These are phyloP conservation scores for Microvelia longipes DNA, from an alignment of 1,140 invertebrate genomes.

Conservation along the genomic window DNA sequence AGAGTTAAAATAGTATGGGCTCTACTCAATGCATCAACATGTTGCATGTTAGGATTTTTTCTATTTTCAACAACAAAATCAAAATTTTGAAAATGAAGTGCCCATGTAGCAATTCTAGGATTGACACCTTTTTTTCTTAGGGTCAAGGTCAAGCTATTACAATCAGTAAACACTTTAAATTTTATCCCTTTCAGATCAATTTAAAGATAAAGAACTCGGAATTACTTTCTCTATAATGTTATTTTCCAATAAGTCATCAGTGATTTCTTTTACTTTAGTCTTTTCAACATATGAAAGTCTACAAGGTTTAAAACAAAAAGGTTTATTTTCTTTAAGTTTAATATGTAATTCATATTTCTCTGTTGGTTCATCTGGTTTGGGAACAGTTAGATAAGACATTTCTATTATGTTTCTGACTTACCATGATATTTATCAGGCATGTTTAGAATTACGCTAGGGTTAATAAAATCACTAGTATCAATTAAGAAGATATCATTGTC, in stretches of 20 bases:
- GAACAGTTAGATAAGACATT: too few relatives aligned
- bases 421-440: too few relatives aligned
- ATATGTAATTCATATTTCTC: background rate
- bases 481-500: too few relatives aligned
- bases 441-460: too few relatives aligned
- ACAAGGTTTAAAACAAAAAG: background rate
- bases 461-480: too few relatives aligned
- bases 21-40: background rate
- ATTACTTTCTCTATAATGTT: constrained; percentile 6
- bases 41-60: background rate
- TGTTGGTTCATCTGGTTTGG: too few relatives aligned
- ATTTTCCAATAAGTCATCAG: background rate
- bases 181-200: constrained; percentile 24
- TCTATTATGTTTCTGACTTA: too few relatives aligned
- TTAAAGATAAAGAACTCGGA: constrained; percentile 24
- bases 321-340: background rate
- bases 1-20: background rate
- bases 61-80: constrained; percentile 10
- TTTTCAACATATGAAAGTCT: background rate
- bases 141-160: background rate
- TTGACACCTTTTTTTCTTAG: background rate
- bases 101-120: constrained; percentile 14
- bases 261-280: background rate
- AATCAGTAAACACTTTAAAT: constrained; percentile 4
- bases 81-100: constrained; percentile 15